These are phyloP conservation scores for Nephotettix cincticeps DNA, from an alignment of 1,140 invertebrate species.

Conservation along the genomic window DNA sequence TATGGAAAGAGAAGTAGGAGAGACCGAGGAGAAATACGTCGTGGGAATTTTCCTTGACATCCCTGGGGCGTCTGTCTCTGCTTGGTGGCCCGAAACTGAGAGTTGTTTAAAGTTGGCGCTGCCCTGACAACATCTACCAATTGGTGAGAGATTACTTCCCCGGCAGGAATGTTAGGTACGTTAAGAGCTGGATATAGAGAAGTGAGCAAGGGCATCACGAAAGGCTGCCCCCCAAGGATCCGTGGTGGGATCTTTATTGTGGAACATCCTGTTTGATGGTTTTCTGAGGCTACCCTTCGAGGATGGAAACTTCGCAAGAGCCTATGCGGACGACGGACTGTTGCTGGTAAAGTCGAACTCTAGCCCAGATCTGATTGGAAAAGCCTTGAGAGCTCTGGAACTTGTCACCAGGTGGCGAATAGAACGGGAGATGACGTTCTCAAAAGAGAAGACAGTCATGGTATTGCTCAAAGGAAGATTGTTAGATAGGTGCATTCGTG, in stretches of 20 bases:
- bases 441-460: neutral
- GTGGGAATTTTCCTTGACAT: neutral
- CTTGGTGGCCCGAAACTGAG: neutral
- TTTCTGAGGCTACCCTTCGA: no score
- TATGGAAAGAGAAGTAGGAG: neutral
- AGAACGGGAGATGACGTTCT: neutral
- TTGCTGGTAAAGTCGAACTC: no score
- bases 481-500: no score
- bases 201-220: neutral
- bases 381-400: neutral
- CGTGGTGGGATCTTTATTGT: neutral
- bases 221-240: neutral
- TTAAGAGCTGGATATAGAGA: neutral
- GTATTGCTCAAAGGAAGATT: no score
- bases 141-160: neutral
- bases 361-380: no score
- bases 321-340: no score
- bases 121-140: neutral
- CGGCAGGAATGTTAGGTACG: neutral
- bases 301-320: neutral
- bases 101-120: neutral
- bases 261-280: no score
- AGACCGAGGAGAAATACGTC: neutral
- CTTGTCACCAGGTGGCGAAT: neutral
- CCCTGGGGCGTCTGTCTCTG: neutral